Percentiles rank a stretch among this genome's conserved stretches.
Conservation (phyloP, 2,797 vertebrate species). For the Otolemur crassicaudatus region DNA sequence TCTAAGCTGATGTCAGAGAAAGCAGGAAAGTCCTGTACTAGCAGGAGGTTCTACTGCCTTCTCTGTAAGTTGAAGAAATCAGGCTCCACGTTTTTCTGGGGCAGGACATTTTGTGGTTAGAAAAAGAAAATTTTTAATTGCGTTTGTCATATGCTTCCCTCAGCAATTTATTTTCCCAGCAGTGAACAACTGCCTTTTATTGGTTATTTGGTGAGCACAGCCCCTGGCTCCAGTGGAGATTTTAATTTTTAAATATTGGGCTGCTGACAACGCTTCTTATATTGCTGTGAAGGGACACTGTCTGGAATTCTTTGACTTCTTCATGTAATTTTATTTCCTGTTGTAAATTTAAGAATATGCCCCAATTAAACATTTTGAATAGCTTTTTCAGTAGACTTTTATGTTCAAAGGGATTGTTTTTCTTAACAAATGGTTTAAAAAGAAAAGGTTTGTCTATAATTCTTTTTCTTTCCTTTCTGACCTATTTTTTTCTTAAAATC, state of each 20-base stretch:
- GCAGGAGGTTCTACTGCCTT: slow-evolving; percentile 56
- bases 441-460: not conserved
- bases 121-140: slow-evolving; percentile 78
- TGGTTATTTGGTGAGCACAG: slow-evolving; percentile 68
- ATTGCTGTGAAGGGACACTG: not conserved
- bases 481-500: slow-evolving; percentile 19
- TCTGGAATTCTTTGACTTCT: slow-evolving; percentile 52
- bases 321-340: slow-evolving; percentile 68
- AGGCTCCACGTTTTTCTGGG: slow-evolving; percentile 39
- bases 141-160: slow-evolving; percentile 71
- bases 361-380: slow-evolving; percentile 54
- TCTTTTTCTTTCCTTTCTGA: slow-evolving; percentile 11
- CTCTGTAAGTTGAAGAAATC: slow-evolving; percentile 64
- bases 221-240: slow-evolving; percentile 46
- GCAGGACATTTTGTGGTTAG: slow-evolving; percentile 76
- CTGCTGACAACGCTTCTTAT: not conserved
- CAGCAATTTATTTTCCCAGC: slow-evolving; percentile 82
- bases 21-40: slow-evolving; percentile 46
- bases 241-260: slow-evolving; percentile 72
- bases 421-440: not conserved
- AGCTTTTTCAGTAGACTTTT: slow-evolving; percentile 62
- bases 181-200: slow-evolving; percentile 73
- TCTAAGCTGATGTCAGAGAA: slow-evolving; percentile 53
- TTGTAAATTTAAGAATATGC: slow-evolving; percentile 65
- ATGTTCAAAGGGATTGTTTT: not conserved